Evolutionary conservation across 2,797 vertebrate species (phyloP), one percentile per base, ranked within the genome.

Genomic region (Chloroceryle amazona): DNA sequence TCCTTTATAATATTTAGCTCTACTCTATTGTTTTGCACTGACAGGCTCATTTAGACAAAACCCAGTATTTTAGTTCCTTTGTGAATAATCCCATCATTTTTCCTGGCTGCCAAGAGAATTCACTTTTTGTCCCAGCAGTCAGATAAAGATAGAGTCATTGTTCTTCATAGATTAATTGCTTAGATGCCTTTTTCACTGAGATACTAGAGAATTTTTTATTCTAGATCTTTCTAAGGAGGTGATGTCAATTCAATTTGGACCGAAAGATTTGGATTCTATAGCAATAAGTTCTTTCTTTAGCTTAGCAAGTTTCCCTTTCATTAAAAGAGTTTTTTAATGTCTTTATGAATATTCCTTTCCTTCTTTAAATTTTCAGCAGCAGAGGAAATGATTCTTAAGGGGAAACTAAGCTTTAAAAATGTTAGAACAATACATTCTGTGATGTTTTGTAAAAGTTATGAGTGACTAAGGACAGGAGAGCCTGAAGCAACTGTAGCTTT

Each of bases 81-180:
- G 29, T 92, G 91, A 93, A 92, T 62, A 91, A 88, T 90, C 75
- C 23, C 11, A 13, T 81, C 14, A 33, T 87, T 93, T 94, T 92
- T 89, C 47, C 31, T 85, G 67, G 17, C 21, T 83, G 67, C 74
- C 11, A 31, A 52, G 72, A 93, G 61, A 74, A 94, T 82, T 92
- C 65, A 51, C 29, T 62, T 92, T 94, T 89, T 93, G 28, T 91
- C 79, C 25, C 26, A 88, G 72, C 49, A 86, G 75, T 68, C 88
- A 86, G 49, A 86, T 92, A 95, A 82, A 94, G 60, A 76, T 73
- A 76, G 70, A 90, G 70, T 91, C 23, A 75, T 92, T 95, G 72
- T 93, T 96, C 54, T 83, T 94, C 21, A 9, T 28, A 90, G 81
- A 68, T 91, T 83, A 79, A 86, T 96, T 96, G 68, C 81, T 90